Evolutionary conservation across 1,140 invertebrate genomes (phyloP).

Genomic region (Macrosteles quadrilineatus): DNA sequence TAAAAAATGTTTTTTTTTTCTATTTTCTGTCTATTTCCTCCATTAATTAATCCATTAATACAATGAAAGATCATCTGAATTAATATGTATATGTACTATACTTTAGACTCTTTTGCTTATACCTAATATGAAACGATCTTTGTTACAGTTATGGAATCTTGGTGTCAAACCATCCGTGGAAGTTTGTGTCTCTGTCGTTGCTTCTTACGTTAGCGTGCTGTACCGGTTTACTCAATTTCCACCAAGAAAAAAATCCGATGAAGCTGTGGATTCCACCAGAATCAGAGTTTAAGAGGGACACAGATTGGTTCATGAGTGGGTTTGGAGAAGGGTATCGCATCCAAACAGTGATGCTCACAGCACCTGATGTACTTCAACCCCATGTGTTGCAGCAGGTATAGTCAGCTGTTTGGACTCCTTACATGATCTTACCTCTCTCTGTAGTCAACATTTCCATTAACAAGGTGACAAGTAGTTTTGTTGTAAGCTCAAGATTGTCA

Average conservation of each 20-base stretch:
- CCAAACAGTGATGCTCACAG: slow-evolving; percentile 63
- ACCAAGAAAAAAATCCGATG: slow-evolving; percentile 65
- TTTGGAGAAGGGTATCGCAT: slow-evolving; percentile 63
- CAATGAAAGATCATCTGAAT: too few species aligned
- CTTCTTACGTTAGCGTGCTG: slow-evolving; percentile 54
- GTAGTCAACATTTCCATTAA: too few species aligned
- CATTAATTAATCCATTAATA: too few species aligned
- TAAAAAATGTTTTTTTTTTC: too few species aligned
- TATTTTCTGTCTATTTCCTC: too few species aligned
- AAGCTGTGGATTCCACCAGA: slow-evolving; percentile 70
- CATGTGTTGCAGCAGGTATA: slow-evolving; percentile 53
- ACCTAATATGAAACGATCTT: too few species aligned
- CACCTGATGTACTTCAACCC: slow-evolving; percentile 66
- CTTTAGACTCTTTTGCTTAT: too few species aligned
- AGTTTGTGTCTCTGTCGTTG: slow-evolving; percentile 56
- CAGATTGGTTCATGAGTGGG: slow-evolving; percentile 70
- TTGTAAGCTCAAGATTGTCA: too few species aligned
- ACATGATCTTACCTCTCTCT: slow-evolving; percentile 1
- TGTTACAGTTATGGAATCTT: slow-evolving; percentile 55
- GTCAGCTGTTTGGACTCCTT: too few species aligned
- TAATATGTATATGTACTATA: too few species aligned
- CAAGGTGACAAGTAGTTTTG: too few species aligned
- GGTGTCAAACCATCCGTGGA: slow-evolving; percentile 56
- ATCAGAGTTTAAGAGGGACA: slow-evolving; percentile 66
- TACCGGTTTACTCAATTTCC: slow-evolving; percentile 60